These are phyloP conservation scores for Rhagoletis pomonella DNA, from an alignment of 1,140 invertebrate species.

Conservation along the genomic window DNA sequence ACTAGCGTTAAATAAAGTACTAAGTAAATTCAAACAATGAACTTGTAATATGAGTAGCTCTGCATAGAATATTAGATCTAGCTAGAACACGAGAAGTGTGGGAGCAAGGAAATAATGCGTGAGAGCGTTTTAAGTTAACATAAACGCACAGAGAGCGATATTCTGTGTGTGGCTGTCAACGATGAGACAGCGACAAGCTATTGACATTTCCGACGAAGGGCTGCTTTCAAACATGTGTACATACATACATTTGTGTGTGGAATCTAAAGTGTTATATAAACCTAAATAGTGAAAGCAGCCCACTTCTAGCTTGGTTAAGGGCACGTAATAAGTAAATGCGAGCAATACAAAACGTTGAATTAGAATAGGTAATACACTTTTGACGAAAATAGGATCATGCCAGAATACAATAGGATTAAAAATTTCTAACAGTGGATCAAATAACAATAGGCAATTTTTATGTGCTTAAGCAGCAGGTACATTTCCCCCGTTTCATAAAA, in stretches of 20 bases:
- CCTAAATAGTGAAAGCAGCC: neutral
- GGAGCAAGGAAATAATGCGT: neutral
- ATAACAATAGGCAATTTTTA: constrained; percentile 36
- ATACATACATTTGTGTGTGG: neutral
- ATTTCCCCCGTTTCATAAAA: neutral
- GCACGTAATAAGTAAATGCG: neutral
- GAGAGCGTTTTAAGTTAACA: neutral
- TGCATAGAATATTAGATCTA: neutral
- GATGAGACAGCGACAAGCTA: neutral
- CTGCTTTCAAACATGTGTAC: too few species aligned
- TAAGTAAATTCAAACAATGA: constrained; percentile 14
- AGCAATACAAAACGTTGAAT: neutral
- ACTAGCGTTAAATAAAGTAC: too few species aligned
- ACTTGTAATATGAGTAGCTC: constrained; percentile 22
- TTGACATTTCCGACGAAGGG: constrained; percentile 12
- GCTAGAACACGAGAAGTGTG: constrained; percentile 8
- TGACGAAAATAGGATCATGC: neutral
- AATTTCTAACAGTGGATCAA: constrained; percentile 4
- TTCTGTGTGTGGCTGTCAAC: neutral
- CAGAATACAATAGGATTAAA: constrained; percentile 41
- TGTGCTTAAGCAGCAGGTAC: constrained; percentile 35
- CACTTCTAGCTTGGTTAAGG: neutral
- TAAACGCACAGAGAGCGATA: neutral
- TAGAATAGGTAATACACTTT: neutral
- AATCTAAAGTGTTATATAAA: neutral